Evolutionary conservation across 1,140 invertebrate genomes (phyloP).

Genomic region (Orussus abietinus): DNA sequence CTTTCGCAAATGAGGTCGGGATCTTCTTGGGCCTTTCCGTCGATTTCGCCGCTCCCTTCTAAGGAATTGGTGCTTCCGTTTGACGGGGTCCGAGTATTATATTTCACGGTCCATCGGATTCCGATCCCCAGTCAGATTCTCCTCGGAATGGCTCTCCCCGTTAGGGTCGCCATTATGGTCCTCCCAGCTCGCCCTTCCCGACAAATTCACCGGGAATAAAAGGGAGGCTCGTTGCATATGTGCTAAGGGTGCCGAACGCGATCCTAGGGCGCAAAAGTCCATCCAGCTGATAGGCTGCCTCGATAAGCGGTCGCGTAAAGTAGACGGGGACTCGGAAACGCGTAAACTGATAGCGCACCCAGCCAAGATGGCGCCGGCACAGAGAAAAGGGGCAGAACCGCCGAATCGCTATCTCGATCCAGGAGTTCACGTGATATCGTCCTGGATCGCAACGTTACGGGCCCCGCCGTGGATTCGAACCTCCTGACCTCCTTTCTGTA

Average conservation of each 20-base stretch:
- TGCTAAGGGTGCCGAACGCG: slow-evolving; percentile 18
- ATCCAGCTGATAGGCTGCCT: slow-evolving; percentile 26
- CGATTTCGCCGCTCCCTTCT: no score
- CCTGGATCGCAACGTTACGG: no score
- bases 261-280: slow-evolving; percentile 27
- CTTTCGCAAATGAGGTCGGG: no score
- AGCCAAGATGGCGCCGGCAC: no score
- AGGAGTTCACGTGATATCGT: no score
- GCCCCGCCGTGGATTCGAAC: no score
- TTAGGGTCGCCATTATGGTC: slow-evolving; percentile 28
- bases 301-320: slow-evolving; percentile 29
- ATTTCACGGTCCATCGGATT: slow-evolving; percentile 26
- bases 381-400: no score
- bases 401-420: no score
- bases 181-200: slow-evolving; percentile 25
- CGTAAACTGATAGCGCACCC: no score
- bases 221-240: slow-evolving; percentile 34
- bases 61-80: slow-evolving; percentile 6
- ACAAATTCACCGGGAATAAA: slow-evolving; percentile 31
- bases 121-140: slow-evolving; percentile 4
- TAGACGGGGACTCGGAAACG: slow-evolving; percentile 24
- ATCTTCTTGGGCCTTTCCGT: no score
- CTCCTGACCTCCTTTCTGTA: no score
- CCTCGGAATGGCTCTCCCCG: no score
- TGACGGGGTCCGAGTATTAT: slow-evolving; percentile 17